Evolutionary conservation across 2,888 invertebrate species (phyloP).

Genomic region (Morpho deidamia): DNA sequence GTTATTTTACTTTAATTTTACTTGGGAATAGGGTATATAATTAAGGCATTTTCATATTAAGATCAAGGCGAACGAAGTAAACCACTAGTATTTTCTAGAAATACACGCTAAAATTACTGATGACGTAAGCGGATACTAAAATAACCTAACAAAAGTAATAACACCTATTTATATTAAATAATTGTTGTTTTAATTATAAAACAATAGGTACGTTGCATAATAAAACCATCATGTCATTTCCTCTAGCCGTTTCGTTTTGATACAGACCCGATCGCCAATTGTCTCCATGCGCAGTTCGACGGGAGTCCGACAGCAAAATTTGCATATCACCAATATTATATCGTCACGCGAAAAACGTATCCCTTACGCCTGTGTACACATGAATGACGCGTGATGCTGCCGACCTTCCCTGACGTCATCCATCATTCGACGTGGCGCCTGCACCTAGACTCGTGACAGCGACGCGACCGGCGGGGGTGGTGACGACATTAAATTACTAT

Average conservation of each 20-base stretch:
- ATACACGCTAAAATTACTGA: too few relatives aligned
- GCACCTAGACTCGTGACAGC: slow-evolving; percentile 74
- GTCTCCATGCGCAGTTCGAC: slow-evolving; percentile 43
- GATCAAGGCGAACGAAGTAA: too few relatives aligned
- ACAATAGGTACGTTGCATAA: too few relatives aligned
- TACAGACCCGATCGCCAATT: slow-evolving; percentile 24
- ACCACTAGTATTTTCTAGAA: too few relatives aligned
- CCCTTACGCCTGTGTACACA: slow-evolving; percentile 78
- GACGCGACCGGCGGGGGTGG: slow-evolving; percentile 45
- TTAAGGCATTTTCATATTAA: too few relatives aligned
- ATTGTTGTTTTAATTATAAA: too few relatives aligned
- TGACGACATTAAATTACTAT: slow-evolving; percentile 27
- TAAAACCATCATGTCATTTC: slow-evolving; percentile 5
- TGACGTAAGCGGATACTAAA: too few relatives aligned
- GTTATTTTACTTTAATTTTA: too few relatives aligned
- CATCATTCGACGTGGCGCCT: slow-evolving; percentile 78
- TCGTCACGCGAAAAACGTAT: slow-evolving; percentile 78
- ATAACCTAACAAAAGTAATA: too few relatives aligned
- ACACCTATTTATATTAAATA: too few relatives aligned
- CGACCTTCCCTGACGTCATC: slow-evolving; percentile 77
- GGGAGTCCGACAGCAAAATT: slow-evolving; percentile 58
- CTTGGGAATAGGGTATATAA: too few relatives aligned
- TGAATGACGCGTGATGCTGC: slow-evolving; percentile 78
- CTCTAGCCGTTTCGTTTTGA: slow-evolving; percentile 8
- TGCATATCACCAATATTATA: slow-evolving; percentile 78